phyloP scores from a whole-genome alignment of 2,113 vertebrate species.

The Ctenomys sociabilis region DNA sequence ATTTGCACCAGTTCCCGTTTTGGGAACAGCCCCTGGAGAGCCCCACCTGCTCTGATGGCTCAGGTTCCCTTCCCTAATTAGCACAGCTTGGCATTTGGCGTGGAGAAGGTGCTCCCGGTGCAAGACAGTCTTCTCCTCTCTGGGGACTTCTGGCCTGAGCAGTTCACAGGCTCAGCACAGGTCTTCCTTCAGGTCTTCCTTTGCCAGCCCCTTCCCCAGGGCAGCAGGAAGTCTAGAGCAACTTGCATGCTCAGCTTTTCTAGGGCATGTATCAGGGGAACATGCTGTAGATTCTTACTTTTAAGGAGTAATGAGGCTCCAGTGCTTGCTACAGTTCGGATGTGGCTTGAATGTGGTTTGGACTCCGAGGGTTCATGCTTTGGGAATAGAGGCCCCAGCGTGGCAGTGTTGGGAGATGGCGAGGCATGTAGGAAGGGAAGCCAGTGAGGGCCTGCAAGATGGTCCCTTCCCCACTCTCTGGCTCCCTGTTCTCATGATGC shows the following conservation, averaged over 20 bases:
- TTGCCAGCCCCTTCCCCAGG: not conserved
- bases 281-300: not conserved
- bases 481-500: not conserved
- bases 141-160: not conserved
- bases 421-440: not conserved
- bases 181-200: not conserved
- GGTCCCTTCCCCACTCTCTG: not conserved
- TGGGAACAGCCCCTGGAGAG: constrained; percentile 12
- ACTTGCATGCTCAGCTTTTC: not conserved
- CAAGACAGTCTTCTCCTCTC: not conserved
- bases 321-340: not conserved
- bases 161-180: not conserved
- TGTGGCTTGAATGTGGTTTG: not conserved
- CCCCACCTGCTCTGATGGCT: not conserved
- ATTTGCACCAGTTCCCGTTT: constrained; percentile 40
- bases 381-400: not conserved
- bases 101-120: not conserved
- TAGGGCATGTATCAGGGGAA: not conserved
- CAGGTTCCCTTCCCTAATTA: not conserved
- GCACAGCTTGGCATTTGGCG: not conserved
- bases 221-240: not conserved
- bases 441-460: too few relatives aligned
- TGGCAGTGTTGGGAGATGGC: not conserved
- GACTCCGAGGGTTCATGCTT: too few relatives aligned
- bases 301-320: not conserved